These are phyloP conservation scores for Chrysocyon brachyurus DNA, from an alignment of 2,797 vertebrate genomes.

Conservation along the genomic window DNA sequence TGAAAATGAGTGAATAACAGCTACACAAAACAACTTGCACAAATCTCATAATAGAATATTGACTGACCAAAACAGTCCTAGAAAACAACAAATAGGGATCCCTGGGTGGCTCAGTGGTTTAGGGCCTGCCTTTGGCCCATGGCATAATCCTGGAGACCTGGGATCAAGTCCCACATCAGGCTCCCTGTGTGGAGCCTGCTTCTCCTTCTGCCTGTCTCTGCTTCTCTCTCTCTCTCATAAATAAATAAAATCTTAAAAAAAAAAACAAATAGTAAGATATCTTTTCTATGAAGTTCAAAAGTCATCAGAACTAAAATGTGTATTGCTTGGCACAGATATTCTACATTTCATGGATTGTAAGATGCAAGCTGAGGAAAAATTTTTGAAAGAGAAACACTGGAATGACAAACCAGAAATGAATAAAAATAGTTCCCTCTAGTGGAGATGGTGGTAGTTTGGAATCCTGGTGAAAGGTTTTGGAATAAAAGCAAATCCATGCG, in stretches of 20 bases:
- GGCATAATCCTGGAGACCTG: too few relatives aligned
- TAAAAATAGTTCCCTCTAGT: not conserved
- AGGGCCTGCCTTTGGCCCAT: too few relatives aligned
- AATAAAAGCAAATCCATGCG: not conserved
- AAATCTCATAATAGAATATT: not conserved
- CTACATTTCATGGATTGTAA: not conserved
- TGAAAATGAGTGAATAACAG: not conserved
- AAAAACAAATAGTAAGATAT: not conserved
- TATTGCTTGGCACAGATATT: not conserved
- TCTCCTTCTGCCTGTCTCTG: too few relatives aligned
- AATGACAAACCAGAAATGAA: not conserved
- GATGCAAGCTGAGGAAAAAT: not conserved
- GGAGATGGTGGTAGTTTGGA: not conserved
- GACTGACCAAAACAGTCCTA: not conserved
- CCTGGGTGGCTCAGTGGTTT: too few relatives aligned
- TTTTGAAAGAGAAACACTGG: not conserved
- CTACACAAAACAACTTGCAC: not conserved
- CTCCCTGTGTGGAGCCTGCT: too few relatives aligned
- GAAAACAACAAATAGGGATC: not conserved
- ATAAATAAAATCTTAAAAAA: too few relatives aligned
- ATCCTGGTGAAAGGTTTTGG: not conserved
- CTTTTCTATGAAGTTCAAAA: not conserved
- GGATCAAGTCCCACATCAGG: too few relatives aligned
- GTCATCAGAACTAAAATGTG: not conserved
- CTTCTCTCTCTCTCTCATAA: too few relatives aligned